Base-by-base conservation (phyloP, 2,797 vertebrate genomes). In the Dryobates pubescens region DNA sequence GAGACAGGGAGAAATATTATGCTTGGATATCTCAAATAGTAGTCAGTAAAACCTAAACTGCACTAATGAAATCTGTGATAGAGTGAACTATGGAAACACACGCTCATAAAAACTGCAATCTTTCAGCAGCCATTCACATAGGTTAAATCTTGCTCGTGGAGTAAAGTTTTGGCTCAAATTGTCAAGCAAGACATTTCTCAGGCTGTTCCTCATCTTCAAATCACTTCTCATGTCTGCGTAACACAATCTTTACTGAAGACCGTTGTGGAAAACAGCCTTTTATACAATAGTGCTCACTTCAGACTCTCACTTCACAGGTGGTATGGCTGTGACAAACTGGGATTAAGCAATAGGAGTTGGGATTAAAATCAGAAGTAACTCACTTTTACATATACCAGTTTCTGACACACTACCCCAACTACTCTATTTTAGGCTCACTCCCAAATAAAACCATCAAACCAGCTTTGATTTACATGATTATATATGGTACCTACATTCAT, bases 401-500 rank as follows among this genome's bases (percentile, higher is more conserved):
- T 62, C 82, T 79, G 56, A 72, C 54, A 49, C 29, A n/a, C 29
- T 20, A 70, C 47, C 53, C 70, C 54, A 91, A 73, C 61, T 49
- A 29, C 57, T 86, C 51, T 75, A 64, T 82, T 79, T 93, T 51
- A 69, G 45, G 56, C 67, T 93, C 16, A 5, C 9, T 88, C 54
- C 19, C 72, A 69, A 82, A 82, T 5, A 86, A 82, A 90, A 59
- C 83, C 41, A 82, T 19, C 65, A 76, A 86, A 68, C 1, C 29
- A 67, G 30, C 69, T 73, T 38, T 41, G 47, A 89, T 78, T n/a
- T 57, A 64, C 59, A 43, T 14, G 10, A 65, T 57, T 63, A 51
- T 24, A 57, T 19, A 67, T 3, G 54, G 73, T 86, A 54, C 63
- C 82, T 62, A 67, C 23, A 2, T 36, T 80, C 36, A 65, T 2